Percentiles rank a stretch among this genome's conserved stretches.
phyloP scores from a whole-genome alignment of 2,797 vertebrate genomes.

The Trichosurus vulpecula region DNA sequence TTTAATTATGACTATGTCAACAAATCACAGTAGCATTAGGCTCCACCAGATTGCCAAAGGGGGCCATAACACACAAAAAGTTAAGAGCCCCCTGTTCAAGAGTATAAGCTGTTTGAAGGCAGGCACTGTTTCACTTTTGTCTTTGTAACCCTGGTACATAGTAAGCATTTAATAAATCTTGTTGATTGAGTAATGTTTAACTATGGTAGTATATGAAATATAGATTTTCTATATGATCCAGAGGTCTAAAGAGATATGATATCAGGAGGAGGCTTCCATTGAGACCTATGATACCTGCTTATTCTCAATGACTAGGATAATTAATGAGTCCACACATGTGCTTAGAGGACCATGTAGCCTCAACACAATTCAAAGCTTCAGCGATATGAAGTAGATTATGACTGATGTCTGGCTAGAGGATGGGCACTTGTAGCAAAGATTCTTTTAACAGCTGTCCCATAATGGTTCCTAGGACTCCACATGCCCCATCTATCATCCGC shows the following conservation, averaged over 20 bases:
- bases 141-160: background rate
- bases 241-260: background rate
- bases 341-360: background rate
- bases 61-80: background rate
- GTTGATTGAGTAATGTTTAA: background rate
- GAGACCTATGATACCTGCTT: background rate
- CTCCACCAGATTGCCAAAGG: background rate
- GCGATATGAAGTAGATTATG: background rate
- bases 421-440: background rate
- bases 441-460: background rate
- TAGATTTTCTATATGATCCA: background rate
- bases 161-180: background rate
- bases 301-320: background rate
- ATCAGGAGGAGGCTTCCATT: background rate
- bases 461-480: background rate
- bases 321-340: background rate
- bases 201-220: background rate
- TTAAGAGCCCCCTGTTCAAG: background rate
- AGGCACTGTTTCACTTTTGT: background rate
- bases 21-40: background rate
- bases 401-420: background rate
- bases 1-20: too few species aligned
- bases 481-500: background rate
- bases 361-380: background rate
- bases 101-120: background rate